phyloP scores from a whole-genome alignment of 1,140 invertebrate genomes.

The Habropoda laboriosa region DNA sequence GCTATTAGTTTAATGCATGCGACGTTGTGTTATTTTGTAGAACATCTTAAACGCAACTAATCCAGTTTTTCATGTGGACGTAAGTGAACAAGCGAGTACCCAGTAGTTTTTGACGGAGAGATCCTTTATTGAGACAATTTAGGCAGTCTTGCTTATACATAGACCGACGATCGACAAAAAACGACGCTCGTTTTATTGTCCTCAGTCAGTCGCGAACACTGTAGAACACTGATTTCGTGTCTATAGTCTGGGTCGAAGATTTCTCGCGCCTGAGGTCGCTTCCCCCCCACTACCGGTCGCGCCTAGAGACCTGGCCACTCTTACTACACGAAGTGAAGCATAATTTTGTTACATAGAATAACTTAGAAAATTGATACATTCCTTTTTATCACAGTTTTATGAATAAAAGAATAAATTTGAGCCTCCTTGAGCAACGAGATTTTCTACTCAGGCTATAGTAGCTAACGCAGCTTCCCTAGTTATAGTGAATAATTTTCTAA shows the following conservation, averaged over 20 bases:
- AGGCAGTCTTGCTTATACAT: conserved; percentile 57
- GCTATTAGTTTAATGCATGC: conserved; percentile 76
- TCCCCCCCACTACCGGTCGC: neutral
- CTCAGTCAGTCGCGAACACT: neutral
- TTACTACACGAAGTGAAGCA: too few species aligned
- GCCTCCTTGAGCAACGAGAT: conserved; percentile 7
- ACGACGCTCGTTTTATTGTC: neutral
- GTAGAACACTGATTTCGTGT: neutral
- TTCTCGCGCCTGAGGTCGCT: neutral
- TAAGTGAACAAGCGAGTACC: conserved; percentile 79
- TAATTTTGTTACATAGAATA: too few species aligned
- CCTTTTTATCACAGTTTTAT: neutral
- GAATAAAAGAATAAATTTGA: neutral
- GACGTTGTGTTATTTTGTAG: conserved; percentile 81
- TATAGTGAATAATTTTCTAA: conserved; percentile 42
- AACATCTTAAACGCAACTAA: conserved; percentile 82
- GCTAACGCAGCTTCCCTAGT: conserved; percentile 73
- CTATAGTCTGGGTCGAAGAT: neutral
- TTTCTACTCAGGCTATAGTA: conserved; percentile 49
- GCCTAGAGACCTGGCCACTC: too few species aligned
- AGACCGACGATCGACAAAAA: neutral
- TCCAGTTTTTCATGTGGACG: conserved; percentile 82
- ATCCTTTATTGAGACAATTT: conserved; percentile 36
- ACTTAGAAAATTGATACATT: too few species aligned
- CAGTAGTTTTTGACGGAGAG: conserved; percentile 73